Evolutionary conservation across 2,797 vertebrate species (phyloP), one percentile per base, ranked within the genome.

Genomic region (Labroides dimidiatus): DNA sequence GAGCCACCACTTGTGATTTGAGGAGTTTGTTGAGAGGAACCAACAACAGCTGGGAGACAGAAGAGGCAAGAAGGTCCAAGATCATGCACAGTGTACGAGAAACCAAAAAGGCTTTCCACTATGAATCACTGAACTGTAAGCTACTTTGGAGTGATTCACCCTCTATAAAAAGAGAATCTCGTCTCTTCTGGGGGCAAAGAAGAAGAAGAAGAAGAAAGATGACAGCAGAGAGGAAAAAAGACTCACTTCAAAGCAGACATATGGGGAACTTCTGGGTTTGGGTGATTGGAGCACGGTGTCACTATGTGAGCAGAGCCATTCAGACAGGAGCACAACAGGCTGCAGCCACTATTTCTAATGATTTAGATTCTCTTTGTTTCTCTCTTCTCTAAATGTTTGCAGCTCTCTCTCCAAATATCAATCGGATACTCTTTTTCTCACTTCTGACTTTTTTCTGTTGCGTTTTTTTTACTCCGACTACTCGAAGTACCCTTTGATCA

Each of bases 81-180:
- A 64, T 1, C 3, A 36, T 14, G 45, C 37, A 21, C 15, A 52
- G 42, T 16, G 86, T 75, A 71, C 84, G 76, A 81, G 64, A 78
- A 86, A 90, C 86, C 72, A 82, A 51, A 44, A 41, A 77, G 33
- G 51, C 41, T 75, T 48, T 82, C 41, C 69, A 45, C 33, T 48
- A 64, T 70, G 78, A 75, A 75, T 80, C 73, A 64, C 33, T 50
- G 59, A 72, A 72, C 71, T 85, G 70, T 55, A 66, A 43, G 13
- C 21, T 48, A 54, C 47, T 64, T 39, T 24, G 20, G 42, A 36
- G 52, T 39, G 24, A 63, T 61, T 24, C 23, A n/a, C 42, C 23
- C n/a, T 69, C 42, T 55, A 49, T 30, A 51, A 24, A 51, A 24
- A 61, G 21, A 64, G 21, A 56, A 4, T 55, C 42, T 62, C 50